Percentiles rank a stretch among this genome's conserved stretches.
Conservation (phyloP, 2,113 vertebrate species). For the Phalacrocorax brasilianus region DNA sequence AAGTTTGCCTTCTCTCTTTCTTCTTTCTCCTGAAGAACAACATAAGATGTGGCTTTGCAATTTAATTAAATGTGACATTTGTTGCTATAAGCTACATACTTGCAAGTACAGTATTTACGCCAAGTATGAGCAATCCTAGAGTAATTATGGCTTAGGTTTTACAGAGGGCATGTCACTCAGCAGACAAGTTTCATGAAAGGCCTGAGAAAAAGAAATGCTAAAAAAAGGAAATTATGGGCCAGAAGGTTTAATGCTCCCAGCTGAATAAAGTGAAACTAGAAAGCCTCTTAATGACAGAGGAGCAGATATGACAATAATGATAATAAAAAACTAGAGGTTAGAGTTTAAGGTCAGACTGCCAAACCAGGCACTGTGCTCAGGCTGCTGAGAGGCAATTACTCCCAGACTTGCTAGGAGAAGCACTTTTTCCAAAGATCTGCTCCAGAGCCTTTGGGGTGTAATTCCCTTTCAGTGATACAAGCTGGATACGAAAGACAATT, state of each 20-base stretch:
- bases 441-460: not conserved
- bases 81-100: slow-evolving; percentile 55
- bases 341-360: slow-evolving; percentile 48
- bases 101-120: slow-evolving; percentile 59
- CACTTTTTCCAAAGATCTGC: not conserved
- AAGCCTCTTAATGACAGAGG: slow-evolving; percentile 48
- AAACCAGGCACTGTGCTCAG: slow-evolving; percentile 15
- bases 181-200: slow-evolving; percentile 53
- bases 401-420: slow-evolving; percentile 1
- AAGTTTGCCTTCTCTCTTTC: not conserved
- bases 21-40: slow-evolving; percentile 55
- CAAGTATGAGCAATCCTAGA: slow-evolving; percentile 52
- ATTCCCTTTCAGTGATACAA: not conserved
- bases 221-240: slow-evolving; percentile 49
- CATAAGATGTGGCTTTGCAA: slow-evolving; percentile 11
- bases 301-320: slow-evolving; percentile 40
- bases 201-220: slow-evolving; percentile 38
- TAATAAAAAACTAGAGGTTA: slow-evolving; percentile 40
- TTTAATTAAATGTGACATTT: slow-evolving; percentile 57
- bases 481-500: not conserved
- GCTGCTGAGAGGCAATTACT: slow-evolving; percentile 39
- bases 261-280: slow-evolving; percentile 35
- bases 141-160: slow-evolving; percentile 57
- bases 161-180: slow-evolving; percentile 57
- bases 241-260: slow-evolving; percentile 57